Base-by-base conservation (phyloP, 2,888 invertebrate species). In the Elegia similella region DNA sequence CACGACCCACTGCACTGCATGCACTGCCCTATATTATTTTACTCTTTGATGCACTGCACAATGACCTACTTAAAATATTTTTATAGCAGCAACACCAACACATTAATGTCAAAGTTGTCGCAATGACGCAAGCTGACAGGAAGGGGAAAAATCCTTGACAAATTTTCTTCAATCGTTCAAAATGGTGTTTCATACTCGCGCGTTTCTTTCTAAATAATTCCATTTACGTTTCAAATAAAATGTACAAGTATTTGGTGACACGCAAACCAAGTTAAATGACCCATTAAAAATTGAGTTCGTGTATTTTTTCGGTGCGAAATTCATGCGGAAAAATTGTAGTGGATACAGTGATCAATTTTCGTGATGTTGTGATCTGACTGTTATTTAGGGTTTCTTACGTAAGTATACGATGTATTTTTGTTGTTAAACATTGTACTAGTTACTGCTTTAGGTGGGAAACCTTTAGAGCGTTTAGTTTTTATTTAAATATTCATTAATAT, bases 131-230 rank as follows among this genome's bases (percentile, higher is more conserved):
- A 80, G 72, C 75, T 80, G 75, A 69, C 69, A 72, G 69, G 70
- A 75, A 73, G 72, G 72, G 76, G 76, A 76, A 82, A 84, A 87
- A 84, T 82, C 85, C 84, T 86, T 86, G 84, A 79, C 80, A 81
- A 76, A 75, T 79, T 82, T 85, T 84, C 83, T 81, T 81, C 79
- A 82, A 83, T 84, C 84, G 84, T 87, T 86, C 84, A 88, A 87
- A 88, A 89, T 89, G 89, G 88, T 89, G 86, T 86, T 84, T 80
- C 76, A 66, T 76, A 84, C 79, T 84, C 82, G 84, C 86, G 84
- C 80, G 80, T 83, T 88, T 86, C 78, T 78, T 80, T 81, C 76
- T 69, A 82, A 84, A 87, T 84, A 81, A 72, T 69, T 77, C 67
- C 65, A 80, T 75, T 76, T 79, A 75, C 71, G 75, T 73, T 50